Percentiles rank a stretch among this genome's conserved stretches.
phyloP scores from a whole-genome alignment of 2,888 invertebrate genomes.

The Cryptus viduatorius region DNA sequence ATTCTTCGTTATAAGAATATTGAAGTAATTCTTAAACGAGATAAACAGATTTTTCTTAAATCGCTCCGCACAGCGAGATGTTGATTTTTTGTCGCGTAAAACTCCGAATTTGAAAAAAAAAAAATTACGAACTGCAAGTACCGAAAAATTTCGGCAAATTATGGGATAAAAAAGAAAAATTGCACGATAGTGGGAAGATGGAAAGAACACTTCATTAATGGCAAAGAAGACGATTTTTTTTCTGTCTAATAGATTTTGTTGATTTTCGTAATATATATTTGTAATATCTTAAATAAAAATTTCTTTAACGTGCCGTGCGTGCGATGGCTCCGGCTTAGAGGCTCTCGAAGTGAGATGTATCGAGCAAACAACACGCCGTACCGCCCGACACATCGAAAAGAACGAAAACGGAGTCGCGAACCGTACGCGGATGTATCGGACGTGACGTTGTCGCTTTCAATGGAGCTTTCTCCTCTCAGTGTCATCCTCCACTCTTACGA shows the following conservation, averaged over 20 bases:
- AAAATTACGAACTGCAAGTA: no score
- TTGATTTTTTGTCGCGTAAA: neutral
- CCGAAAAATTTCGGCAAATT: no score
- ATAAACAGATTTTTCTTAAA: no score
- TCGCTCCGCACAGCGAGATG: neutral
- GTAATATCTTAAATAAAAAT: no score
- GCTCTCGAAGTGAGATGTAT: constrained; percentile 43
- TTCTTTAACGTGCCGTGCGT: constrained; percentile 7
- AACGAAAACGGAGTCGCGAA: constrained; percentile 59
- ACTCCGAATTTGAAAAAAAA: no score
- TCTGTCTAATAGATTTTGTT: neutral
- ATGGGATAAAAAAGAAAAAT: no score
- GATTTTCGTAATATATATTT: no score
- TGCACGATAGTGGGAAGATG: no score
- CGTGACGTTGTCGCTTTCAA: constrained; percentile 75
- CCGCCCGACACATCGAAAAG: constrained; percentile 27
- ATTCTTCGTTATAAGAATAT: neutral
- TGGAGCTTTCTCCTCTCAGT: constrained; percentile 65
- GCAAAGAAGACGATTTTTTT: neutral
- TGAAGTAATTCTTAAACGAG: no score
- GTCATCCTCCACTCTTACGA: constrained; percentile 32
- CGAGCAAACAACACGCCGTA: constrained; percentile 57
- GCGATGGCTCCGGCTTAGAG: constrained; percentile 17
- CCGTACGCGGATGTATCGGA: constrained; percentile 67
- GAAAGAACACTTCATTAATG: no score